Percentiles rank a stretch among this genome's conserved stretches.
Evolutionary conservation across 2,113 vertebrate species (phyloP).

Genomic region (Saguinus midas): DNA sequence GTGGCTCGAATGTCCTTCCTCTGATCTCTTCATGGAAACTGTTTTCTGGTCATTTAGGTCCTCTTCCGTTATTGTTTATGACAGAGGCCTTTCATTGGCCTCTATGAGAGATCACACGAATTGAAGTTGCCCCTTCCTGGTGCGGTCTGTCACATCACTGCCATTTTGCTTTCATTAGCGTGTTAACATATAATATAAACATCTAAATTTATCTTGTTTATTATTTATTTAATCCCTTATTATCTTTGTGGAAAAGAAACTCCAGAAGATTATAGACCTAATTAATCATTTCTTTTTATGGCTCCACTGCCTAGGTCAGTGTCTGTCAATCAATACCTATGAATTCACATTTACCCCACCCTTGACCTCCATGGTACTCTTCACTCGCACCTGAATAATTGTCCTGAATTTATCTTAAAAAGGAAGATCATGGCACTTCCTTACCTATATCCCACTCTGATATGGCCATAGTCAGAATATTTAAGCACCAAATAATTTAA

Average conservation of each 20-base stretch:
- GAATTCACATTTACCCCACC: background rate
- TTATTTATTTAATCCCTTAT: background rate
- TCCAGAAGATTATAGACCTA: background rate
- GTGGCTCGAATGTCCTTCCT: background rate
- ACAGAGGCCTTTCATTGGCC: no score
- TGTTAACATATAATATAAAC: background rate
- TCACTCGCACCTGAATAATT: background rate
- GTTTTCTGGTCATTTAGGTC: background rate
- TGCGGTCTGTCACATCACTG: background rate
- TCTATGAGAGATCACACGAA: background rate
- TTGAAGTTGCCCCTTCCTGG: background rate
- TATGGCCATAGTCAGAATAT: background rate
- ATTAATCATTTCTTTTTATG: background rate
- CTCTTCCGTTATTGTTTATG: background rate
- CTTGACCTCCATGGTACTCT: background rate
- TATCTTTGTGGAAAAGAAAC: background rate
- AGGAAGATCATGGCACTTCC: background rate
- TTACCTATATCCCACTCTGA: background rate
- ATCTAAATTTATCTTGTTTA: background rate
- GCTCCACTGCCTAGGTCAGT: background rate
- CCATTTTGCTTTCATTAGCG: background rate
- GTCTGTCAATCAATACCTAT: background rate
- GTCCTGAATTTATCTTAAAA: background rate
- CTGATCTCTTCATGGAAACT: background rate
- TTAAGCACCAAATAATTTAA: background rate